Base-by-base conservation (phyloP, 2,797 vertebrate species). In the Cephalopachus bancanus region DNA sequence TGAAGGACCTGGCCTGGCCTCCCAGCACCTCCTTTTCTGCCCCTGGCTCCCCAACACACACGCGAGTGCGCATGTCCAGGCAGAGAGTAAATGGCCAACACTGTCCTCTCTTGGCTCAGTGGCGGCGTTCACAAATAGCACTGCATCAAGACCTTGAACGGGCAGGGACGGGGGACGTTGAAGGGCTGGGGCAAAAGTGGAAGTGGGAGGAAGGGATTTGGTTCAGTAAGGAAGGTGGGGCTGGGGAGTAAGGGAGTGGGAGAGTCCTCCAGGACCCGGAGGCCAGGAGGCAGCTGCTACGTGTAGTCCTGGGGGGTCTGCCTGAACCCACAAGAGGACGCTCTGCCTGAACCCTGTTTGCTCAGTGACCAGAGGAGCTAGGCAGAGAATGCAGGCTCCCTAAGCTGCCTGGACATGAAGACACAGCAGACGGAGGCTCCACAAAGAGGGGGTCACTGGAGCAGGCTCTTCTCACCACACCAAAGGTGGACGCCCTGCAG, bases 51-150 rank as follows among this genome's bases (percentile, higher is more conserved):
- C 59, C 49, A 60, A 14, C 30, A 76, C n/a, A 37, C 64, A 11
- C 3, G 5, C 17, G 76, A 71, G 60, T 26, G 17, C 1, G 0
- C 12, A 15, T 71, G 9, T 33, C 24, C 19, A 5, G 30, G 20
- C n/a, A 24, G 65, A 55, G 65, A 60, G 12, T 17, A 60, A 67
- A 6, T 0, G 28, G 16, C 10, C 10, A 14, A 37, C 10, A 8
- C 37, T 49, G 78, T 86, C 51, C 15, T 91, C 26, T 72, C 24
- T n/a, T 60, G 53, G 16, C 22, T 51, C 24, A 16, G 33, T 8
- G 16, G 69, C 37, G 10, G 0, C 17, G 71, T 72, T 72, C 28
- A 5, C 5, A 28, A n/a, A 20, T 62, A 44, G 51, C 24, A 11
- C 1, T 5, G 30, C 88, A 55, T 53, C 10, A 83, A 89, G 64